Conservation (phyloP, 2,888 invertebrate genomes). For the Pheosia gnoma region DNA sequence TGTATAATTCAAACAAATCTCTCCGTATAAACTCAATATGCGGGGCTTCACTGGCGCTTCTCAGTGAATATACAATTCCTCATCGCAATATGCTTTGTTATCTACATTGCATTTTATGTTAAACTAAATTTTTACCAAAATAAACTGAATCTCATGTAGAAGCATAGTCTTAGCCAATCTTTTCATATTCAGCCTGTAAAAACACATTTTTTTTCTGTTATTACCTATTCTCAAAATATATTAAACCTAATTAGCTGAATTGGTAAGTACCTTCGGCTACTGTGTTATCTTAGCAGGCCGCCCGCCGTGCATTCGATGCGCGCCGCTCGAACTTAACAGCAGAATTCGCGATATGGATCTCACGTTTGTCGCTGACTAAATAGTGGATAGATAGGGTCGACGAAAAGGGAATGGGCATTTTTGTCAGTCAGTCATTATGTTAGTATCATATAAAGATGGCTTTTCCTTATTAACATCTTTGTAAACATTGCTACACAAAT, state of each 20-base stretch:
- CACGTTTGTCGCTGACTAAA: conserved; percentile 78
- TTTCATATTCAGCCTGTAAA: no score
- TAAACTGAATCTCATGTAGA: no score
- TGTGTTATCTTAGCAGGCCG: conserved; percentile 54
- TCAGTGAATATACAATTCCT: conserved; percentile 54
- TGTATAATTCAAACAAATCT: conserved; percentile 56
- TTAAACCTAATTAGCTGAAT: conserved; percentile 26
- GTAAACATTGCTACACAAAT: no score
- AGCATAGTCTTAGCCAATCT: no score
- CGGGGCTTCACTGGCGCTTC: conserved; percentile 42
- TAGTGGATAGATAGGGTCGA: conserved; percentile 73
- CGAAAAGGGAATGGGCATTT: no score
- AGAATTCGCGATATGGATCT: conserved; percentile 75
- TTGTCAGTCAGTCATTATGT: no score
- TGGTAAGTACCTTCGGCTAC: no score
- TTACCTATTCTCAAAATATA: background rate
- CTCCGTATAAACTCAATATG: conserved; percentile 49
- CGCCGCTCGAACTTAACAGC: conserved; percentile 65
- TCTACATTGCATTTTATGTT: conserved; percentile 20
- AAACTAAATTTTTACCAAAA: no score
- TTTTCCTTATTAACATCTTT: no score
- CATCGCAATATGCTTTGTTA: conserved; percentile 42
- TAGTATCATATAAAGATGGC: no score
- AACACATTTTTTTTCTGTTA: no score
- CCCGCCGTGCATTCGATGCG: conserved; percentile 69